Evolutionary conservation across 2,888 invertebrate genomes (phyloP).

Genomic region (Lomographa bimaculata): DNA sequence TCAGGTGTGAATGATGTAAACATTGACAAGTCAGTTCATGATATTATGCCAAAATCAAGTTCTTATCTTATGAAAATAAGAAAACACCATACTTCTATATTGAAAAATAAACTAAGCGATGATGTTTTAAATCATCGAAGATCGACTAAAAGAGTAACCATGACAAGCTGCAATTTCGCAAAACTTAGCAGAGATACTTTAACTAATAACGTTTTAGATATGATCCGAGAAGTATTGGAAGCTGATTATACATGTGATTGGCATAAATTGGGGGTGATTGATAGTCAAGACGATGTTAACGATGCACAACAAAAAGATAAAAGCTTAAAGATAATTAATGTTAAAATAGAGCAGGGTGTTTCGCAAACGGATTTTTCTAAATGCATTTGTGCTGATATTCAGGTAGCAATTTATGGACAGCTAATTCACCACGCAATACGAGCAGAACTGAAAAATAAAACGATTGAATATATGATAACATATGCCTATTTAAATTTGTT

Average conservation of each 20-base stretch:
- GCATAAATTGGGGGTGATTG: constrained; percentile 59
- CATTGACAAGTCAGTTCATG: too few species aligned
- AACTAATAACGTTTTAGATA: constrained; percentile 51
- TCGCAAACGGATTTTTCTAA: constrained; percentile 60
- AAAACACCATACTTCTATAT: constrained; percentile 49
- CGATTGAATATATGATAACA: constrained; percentile 60
- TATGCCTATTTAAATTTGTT: constrained; percentile 58
- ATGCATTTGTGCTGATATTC: constrained; percentile 68
- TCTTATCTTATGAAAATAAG: not conserved
- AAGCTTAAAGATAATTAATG: constrained; percentile 41
- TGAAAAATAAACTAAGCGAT: constrained; percentile 45
- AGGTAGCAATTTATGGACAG: constrained; percentile 64
- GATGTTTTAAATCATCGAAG: constrained; percentile 28
- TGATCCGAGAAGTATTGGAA: constrained; percentile 60
- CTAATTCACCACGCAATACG: constrained; percentile 65
- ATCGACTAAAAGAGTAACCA: constrained; percentile 62
- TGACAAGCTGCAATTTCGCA: constrained; percentile 47
- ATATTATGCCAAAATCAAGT: too few species aligned
- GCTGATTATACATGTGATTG: constrained; percentile 58
- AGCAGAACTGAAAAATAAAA: constrained; percentile 65
- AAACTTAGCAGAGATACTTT: constrained; percentile 33
- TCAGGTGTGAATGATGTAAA: constrained; percentile 1
- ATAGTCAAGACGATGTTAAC: constrained; percentile 54
- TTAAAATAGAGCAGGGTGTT: constrained; percentile 61
- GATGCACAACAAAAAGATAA: constrained; percentile 38